Conservation (phyloP, 2,797 vertebrate species). For the Delichon dasypus region DNA sequence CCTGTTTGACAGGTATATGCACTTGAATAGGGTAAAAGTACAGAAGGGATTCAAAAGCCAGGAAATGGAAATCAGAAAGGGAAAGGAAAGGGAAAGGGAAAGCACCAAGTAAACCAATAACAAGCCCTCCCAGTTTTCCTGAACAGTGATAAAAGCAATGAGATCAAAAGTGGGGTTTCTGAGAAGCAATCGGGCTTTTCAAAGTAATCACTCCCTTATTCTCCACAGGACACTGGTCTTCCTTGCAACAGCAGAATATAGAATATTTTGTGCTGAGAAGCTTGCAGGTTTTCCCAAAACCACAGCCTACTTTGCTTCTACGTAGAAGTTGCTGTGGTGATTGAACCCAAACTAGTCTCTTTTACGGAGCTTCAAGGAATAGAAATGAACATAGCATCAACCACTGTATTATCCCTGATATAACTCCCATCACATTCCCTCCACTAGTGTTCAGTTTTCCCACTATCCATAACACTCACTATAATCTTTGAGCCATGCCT, state of each 20-base stretch:
- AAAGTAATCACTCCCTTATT: not conserved
- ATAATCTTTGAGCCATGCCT: accelerated
- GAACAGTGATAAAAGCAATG: not conserved
- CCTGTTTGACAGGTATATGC: not conserved
- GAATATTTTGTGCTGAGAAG: not conserved
- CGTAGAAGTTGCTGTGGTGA: not conserved
- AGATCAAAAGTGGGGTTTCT: not conserved
- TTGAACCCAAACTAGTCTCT: not conserved
- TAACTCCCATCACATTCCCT: accelerated
- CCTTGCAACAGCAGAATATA: not conserved
- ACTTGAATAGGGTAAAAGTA: not conserved
- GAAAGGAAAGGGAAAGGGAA: no score
- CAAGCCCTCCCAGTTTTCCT: not conserved
- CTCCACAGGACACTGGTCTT: not conserved
- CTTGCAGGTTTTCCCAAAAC: not conserved
- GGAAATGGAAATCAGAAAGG: not conserved
- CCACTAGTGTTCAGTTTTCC: not conserved
- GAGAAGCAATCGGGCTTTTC: not conserved
- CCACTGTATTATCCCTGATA: not conserved
- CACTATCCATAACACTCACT: not conserved
- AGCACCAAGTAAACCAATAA: accelerated
- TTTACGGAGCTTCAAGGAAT: not conserved
- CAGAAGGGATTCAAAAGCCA: not conserved
- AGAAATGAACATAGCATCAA: not conserved
- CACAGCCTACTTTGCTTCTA: not conserved